phyloP scores from a whole-genome alignment of 2,888 invertebrate genomes.

The Archaeoteleia sp. region DNA sequence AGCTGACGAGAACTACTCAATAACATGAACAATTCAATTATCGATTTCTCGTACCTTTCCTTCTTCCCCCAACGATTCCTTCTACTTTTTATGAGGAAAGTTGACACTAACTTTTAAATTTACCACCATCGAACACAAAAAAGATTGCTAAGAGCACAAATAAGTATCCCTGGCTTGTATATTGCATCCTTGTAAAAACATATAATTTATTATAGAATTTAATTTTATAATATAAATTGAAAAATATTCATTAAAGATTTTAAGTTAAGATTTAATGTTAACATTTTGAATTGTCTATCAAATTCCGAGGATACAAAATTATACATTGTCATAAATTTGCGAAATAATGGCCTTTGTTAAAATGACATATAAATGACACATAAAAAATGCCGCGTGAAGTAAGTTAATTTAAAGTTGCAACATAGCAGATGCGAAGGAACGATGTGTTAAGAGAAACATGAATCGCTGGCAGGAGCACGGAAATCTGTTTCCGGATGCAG shows the following conservation, averaged over 20 bases:
- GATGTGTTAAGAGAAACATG: slow-evolving; percentile 31
- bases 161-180: background rate
- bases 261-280: no score
- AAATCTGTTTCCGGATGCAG: slow-evolving; percentile 50
- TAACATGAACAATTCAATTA: slow-evolving; percentile 47
- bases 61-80: slow-evolving; percentile 33
- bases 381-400: no score
- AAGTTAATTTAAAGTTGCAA: slow-evolving; percentile 51
- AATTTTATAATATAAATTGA: no score
- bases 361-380: no score
- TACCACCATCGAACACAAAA: slow-evolving; percentile 36
- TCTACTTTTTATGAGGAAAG: slow-evolving; percentile 44
- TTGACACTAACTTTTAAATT: slow-evolving; percentile 49
- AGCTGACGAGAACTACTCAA: slow-evolving; percentile 36
- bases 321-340: no score
- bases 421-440: slow-evolving; percentile 40
- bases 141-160: slow-evolving; percentile 15
- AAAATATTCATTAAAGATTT: no score
- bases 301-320: no score
- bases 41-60: slow-evolving; percentile 35
- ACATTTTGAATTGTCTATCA: no score
- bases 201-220: no score
- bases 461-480: slow-evolving; percentile 41
- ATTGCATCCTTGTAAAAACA: no score
- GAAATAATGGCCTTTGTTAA: no score